phyloP scores from a whole-genome alignment of 92 coral and sea anemone species.

The Umimayanthus chanpuru region DNA sequence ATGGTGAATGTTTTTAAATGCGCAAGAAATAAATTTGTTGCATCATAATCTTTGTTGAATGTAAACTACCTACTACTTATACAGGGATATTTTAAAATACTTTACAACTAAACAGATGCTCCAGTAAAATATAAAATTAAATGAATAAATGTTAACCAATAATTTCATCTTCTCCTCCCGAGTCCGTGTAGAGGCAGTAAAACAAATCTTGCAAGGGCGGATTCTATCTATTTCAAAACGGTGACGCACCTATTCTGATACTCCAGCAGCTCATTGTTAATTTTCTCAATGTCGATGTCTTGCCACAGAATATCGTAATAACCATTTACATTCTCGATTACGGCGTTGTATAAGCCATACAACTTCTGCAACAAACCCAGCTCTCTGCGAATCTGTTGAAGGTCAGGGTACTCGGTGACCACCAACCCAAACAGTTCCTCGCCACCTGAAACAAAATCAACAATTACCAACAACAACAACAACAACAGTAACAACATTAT shows the following conservation, averaged over 20 bases:
- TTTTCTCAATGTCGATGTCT: slow-evolving; percentile 97
- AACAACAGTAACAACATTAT: background rate
- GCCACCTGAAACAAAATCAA: slow-evolving; percentile 73
- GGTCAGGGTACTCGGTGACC: slow-evolving; percentile 90
- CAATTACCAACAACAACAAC: background rate
- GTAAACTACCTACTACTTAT: no score
- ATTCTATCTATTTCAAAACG: background rate
- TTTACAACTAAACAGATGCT: no score
- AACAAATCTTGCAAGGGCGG: background rate
- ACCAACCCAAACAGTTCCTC: slow-evolving; percentile 94
- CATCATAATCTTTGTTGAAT: no score
- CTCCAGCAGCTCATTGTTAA: slow-evolving; percentile 85
- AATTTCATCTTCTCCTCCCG: background rate
- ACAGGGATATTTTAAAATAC: no score
- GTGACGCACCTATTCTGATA: slow-evolving; percentile 87
- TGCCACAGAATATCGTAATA: slow-evolving; percentile 98
- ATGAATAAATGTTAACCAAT: no score
- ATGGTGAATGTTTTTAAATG: no score
- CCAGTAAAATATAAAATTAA: no score
- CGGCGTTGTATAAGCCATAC: slow-evolving; percentile 94
- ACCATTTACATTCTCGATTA: slow-evolving; percentile 96
- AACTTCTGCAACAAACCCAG: slow-evolving; percentile 92
- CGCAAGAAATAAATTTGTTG: no score
- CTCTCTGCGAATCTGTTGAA: slow-evolving; percentile 92
- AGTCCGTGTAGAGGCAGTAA: background rate